Evolutionary conservation across 2,888 invertebrate species (phyloP).

Genomic region (Fissipunctia ypsillon): DNA sequence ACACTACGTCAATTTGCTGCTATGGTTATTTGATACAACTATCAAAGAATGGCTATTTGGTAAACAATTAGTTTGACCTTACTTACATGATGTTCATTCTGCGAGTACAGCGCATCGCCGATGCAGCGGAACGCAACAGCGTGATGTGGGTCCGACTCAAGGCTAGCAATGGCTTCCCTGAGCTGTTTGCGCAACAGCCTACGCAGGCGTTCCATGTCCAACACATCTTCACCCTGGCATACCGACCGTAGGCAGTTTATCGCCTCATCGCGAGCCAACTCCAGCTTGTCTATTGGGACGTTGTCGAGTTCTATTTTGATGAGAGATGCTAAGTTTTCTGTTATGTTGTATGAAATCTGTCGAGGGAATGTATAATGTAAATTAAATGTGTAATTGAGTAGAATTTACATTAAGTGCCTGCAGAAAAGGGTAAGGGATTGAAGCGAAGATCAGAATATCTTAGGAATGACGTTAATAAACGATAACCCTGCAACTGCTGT

Average conservation of each 20-base stretch:
- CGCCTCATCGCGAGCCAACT: constrained; percentile 91
- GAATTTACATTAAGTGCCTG: not conserved
- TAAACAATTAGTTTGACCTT: not conserved
- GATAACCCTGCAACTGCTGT: not conserved
- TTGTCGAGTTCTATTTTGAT: constrained; percentile 94
- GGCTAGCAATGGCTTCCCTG: constrained; percentile 92
- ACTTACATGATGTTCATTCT: constrained; percentile 93
- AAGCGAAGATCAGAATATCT: not conserved
- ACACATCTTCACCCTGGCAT: constrained; percentile 81
- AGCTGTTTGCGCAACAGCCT: constrained; percentile 93
- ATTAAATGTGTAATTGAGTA: not conserved
- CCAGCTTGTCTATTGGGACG: constrained; percentile 93
- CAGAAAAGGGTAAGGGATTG: not conserved
- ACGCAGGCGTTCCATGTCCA: constrained; percentile 94
- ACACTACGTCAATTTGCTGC: not conserved
- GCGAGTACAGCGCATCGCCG: constrained; percentile 96
- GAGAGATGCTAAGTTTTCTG: constrained; percentile 93
- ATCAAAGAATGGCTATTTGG: not conserved
- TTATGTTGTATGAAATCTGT: constrained; percentile 92
- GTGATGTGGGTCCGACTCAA: constrained; percentile 95
- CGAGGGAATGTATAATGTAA: not conserved
- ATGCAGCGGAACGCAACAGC: constrained; percentile 94
- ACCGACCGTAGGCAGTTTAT: constrained; percentile 75
- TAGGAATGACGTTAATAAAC: not conserved
- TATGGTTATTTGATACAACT: too few relatives aligned